Conservation (phyloP, 1,140 invertebrate species). For the Orchesella cincta region DNA sequence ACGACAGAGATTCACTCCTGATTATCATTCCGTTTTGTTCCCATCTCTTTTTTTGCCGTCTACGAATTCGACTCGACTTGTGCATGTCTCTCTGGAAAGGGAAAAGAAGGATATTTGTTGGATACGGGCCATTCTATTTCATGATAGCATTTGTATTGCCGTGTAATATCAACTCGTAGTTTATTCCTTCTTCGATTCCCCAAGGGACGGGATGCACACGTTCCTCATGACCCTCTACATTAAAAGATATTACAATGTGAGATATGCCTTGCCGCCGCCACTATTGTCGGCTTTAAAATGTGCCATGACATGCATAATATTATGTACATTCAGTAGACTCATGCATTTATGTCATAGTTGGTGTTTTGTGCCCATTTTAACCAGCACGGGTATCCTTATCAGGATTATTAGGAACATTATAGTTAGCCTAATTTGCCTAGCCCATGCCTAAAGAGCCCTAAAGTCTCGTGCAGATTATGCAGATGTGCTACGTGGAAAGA, state of each 20-base stretch:
- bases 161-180: neutral
- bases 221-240: neutral
- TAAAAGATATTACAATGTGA: neutral
- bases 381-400: neutral
- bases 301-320: too few relatives aligned
- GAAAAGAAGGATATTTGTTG: conserved; percentile 14
- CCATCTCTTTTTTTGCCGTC: conserved; percentile 6
- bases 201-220: neutral
- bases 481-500: conserved; percentile 15
- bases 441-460: conserved; percentile 18
- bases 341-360: too few relatives aligned
- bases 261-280: too few relatives aligned
- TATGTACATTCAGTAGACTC: too few relatives aligned
- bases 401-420: conserved; percentile 11
- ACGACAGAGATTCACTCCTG: conserved; percentile 35
- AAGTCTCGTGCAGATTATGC: conserved; percentile 29
- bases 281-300: too few relatives aligned
- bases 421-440: conserved; percentile 27
- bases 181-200: neutral
- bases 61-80: neutral
- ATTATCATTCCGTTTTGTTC: conserved; percentile 36
- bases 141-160: neutral
- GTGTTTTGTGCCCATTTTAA: too few relatives aligned
- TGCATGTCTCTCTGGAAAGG: neutral
- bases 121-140: conserved; percentile 18